Conservation (phyloP, 2,888 invertebrate species). For the Myopa testacea region DNA sequence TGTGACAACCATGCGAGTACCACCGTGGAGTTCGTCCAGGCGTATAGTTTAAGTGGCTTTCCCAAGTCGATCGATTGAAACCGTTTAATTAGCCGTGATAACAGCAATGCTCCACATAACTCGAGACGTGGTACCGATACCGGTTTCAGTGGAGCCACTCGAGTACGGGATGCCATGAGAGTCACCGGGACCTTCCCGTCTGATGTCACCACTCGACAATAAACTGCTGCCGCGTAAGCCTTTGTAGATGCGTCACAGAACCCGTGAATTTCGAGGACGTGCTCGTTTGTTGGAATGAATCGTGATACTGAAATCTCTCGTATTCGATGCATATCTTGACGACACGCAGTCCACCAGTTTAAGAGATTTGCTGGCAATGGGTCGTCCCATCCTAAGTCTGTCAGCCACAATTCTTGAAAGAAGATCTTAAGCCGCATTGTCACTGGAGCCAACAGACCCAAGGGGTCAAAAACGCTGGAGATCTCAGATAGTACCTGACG, state of each 20-base stretch:
- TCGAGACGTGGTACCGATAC: no score
- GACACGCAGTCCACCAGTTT: not conserved
- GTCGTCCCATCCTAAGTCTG: conserved; percentile 43
- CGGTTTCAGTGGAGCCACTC: no score
- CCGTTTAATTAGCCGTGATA: not conserved
- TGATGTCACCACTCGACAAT: not conserved
- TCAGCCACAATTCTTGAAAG: conserved; percentile 36
- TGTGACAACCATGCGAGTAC: not conserved
- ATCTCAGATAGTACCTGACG: no score
- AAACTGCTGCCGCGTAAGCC: not conserved
- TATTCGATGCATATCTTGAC: conserved; percentile 15
- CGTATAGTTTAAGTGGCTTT: not conserved
- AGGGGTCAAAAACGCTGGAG: no score
- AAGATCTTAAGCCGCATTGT: no score
- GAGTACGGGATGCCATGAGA: no score
- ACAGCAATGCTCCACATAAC: no score
- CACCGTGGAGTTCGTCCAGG: not conserved
- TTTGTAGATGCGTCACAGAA: not conserved
- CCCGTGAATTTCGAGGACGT: no score
- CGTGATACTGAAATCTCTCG: not conserved
- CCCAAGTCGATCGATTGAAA: not conserved
- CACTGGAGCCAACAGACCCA: no score
- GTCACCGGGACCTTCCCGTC: not conserved
- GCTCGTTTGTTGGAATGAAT: no score
- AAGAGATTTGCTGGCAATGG: conserved; percentile 27